Base-by-base conservation (phyloP, 2,888 invertebrate genomes). In the Parnassius glacialis region DNA sequence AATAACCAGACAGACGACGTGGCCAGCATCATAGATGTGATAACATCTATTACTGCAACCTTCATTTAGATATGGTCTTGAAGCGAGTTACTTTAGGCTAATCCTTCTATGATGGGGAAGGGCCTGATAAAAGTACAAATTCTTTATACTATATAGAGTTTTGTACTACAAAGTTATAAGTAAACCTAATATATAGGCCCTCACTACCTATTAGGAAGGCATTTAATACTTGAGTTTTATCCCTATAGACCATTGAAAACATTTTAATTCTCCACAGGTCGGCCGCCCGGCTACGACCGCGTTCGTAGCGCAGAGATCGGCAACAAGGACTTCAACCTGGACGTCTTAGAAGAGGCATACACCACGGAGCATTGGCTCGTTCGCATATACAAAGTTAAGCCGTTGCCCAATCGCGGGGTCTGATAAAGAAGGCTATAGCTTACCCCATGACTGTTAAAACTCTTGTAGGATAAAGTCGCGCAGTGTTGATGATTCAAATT, bases 351-450 rank as follows among this genome's bases (percentile, higher is more conserved):
- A 85, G 99, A 99, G 90, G 99, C 99, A 0, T 99, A 99, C 90
- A 99, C 99, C 16, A 98, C 99, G 0, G 99, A 99, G 84, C 99
- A 99, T 90, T 99, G 99, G 99, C 94, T 99, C 55, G 99, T 99
- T 62, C 94, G 99, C 76, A 98, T 99, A 80, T 99, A 99, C 91
- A 98, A 98, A 93, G 99, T 99, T 45, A 99, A 99, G 92, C 96
- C 97, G 85, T 92, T 98, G 70, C 95, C 96, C 66, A 99, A 99
- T 89, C 93, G 97, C 74, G 97, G 97, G 52, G 94, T 94, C 67
- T 96, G 92, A 93, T 16, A n/a, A 9, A n/a, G 10, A 34, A 20
- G 20, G 20, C 45, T 34, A 41, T 13, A 1, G 13, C 13, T 5
- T 25, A 25, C 13, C 12, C 42, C 34, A 41, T 3, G 47, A 47